Evolutionary conservation across 2,797 vertebrate species (phyloP).

Genomic region (Microchirus variegatus): DNA sequence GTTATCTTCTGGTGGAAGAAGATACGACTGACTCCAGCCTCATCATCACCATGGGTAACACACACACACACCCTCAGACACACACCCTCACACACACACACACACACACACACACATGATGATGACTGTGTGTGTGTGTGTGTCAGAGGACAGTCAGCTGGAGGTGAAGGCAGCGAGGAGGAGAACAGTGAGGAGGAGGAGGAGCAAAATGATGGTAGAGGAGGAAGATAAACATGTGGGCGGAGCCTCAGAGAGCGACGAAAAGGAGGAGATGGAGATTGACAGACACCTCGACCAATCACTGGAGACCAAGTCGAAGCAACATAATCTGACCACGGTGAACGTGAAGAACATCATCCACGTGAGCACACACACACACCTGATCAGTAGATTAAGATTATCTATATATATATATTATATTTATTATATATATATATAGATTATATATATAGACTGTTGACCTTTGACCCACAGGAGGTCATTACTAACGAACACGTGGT

Average conservation of each 20-base stretch:
- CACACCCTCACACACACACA: background rate
- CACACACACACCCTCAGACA: constrained; percentile 7
- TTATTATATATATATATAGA: too few species aligned
- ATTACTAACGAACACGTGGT: constrained; percentile 98
- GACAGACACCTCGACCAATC: constrained; percentile 89
- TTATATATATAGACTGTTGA: background rate
- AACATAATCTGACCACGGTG: constrained; percentile 92
- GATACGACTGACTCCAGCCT: constrained; percentile 71
- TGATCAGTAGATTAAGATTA: background rate
- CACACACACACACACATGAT: background rate
- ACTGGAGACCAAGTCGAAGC: constrained; percentile 91
- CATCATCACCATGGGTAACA: constrained; percentile 77
- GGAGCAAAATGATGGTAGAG: constrained; percentile 21
- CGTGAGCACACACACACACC: constrained; percentile 76
- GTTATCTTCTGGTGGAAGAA: constrained; percentile 65
- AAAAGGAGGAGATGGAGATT: constrained; percentile 81
- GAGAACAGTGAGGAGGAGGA: constrained; percentile 55
- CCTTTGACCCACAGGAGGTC: constrained; percentile 85
- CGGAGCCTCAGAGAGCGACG: constrained; percentile 21
- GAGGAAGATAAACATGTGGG: constrained; percentile 33
- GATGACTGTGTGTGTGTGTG: background rate
- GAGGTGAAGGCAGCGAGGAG: constrained; percentile 37
- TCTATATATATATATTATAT: background rate
- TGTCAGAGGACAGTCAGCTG: constrained; percentile 60
- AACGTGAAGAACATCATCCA: constrained; percentile 96